Base-by-base conservation (phyloP, 2,113 vertebrate species). In the Lampris incognitus region DNA sequence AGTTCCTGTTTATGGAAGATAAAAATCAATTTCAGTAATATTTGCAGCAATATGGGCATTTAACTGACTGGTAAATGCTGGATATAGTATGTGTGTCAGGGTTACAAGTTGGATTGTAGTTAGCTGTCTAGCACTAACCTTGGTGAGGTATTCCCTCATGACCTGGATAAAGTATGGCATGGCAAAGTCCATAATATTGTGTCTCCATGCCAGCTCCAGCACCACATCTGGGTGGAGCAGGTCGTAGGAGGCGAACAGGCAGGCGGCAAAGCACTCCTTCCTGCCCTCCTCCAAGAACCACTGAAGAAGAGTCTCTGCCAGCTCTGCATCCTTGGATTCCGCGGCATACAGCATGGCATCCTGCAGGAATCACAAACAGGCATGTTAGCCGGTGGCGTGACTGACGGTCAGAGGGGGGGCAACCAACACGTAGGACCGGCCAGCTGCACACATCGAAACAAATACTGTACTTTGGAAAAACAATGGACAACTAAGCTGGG, bases 81-180 rank as follows among this genome's bases (percentile, higher is more conserved):
- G 54, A 9, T 5, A 2, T 58, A 9, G 40, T 24, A 24, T 24
- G 24, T 24, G 24, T 24, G 24, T 24, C 24, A 24, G 24, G 24
- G 24, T 24, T 24, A 24, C 24, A 24, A 24, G 24, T 24, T 24
- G 24, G 24, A 24, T 24, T 24, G 7, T 46, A 46, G 44, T 46
- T 5, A 46, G 7, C 44, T 46, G 44, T 40, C 4, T 49, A 66
- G 62, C 44, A 88, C 95, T 89, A 76, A 96, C 96, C 95, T 97
- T 97, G 79, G 92, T 92, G 82, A 97, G 94, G 87, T 96, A 96
- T 74, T 97, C 96, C 84, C 95, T 95, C 95, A 96, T 96, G 87
- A 97, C 95, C 89, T 97, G 96, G 91, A 97, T 95, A 91, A 97
- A 97, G 88, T 95, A 97, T 54, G 97, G 96, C 96, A 97, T 95